phyloP scores from a whole-genome alignment of 2,797 vertebrate genomes.

The Pipistrellus pygmaeus region DNA sequence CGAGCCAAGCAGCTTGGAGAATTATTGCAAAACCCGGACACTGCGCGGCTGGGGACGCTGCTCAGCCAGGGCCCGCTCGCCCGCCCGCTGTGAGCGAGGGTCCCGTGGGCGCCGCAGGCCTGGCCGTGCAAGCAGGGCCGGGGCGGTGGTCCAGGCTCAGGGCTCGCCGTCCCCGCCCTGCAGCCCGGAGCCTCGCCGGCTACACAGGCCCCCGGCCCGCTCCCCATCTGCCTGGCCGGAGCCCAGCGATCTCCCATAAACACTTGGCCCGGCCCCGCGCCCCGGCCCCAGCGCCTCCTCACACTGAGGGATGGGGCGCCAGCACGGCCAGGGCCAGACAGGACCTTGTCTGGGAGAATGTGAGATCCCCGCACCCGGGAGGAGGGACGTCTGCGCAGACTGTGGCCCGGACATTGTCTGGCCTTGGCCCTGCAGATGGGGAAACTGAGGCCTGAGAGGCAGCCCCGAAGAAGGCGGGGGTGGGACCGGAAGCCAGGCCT shows the following conservation, averaged over 20 bases:
- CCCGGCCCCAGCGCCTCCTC: background rate
- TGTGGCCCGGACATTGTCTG: rapidly evolving
- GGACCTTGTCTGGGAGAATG: background rate
- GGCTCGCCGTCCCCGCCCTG: rapidly evolving
- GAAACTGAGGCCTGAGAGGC: background rate
- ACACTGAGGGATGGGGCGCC: background rate
- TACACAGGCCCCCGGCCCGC: background rate
- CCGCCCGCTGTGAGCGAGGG: background rate
- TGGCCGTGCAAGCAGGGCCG: rapidly evolving
- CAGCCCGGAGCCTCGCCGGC: background rate
- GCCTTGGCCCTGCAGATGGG: background rate
- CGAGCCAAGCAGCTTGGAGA: background rate
- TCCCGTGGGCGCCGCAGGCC: rapidly evolving
- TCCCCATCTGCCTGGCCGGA: slow-evolving; percentile 71
- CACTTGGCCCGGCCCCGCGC: background rate
- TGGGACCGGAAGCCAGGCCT: background rate
- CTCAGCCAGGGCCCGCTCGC: background rate
- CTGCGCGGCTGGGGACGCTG: rapidly evolving
- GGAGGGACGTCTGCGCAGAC: background rate
- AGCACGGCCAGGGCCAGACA: background rate
- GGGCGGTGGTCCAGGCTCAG: background rate
- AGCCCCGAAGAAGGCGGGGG: rapidly evolving
- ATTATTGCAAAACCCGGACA: rapidly evolving
- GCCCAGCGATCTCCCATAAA: background rate
- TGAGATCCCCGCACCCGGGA: background rate